phyloP scores from a whole-genome alignment of 2,888 invertebrate genomes.

The Cheilosia impressa region DNA sequence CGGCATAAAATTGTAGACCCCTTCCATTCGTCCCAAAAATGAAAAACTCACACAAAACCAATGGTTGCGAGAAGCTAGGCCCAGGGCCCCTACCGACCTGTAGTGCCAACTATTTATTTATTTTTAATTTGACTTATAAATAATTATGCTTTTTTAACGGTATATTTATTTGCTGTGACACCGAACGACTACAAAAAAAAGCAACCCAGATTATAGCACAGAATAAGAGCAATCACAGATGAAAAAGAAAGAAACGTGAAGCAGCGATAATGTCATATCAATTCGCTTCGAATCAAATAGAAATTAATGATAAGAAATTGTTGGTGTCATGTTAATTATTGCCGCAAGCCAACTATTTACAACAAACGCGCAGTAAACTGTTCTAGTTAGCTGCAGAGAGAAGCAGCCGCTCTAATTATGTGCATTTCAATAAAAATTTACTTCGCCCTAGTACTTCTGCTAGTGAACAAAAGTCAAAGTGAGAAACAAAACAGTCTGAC shows the following conservation, averaged over 20 bases:
- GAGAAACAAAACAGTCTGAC: not conserved
- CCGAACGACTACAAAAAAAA: not conserved
- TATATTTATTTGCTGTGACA: too few relatives aligned
- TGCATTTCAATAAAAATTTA: constrained; percentile 34
- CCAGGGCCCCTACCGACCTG: too few relatives aligned
- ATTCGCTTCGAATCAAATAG: constrained; percentile 53
- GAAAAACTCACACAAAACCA: too few relatives aligned
- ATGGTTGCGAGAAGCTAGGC: too few relatives aligned
- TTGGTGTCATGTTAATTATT: constrained; percentile 2
- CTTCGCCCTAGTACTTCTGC: constrained; percentile 34
- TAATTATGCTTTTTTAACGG: too few relatives aligned
- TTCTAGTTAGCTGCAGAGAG: constrained; percentile 47
- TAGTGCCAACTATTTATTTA: too few relatives aligned
- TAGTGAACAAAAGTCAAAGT: constrained; percentile 2
- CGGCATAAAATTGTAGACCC: too few relatives aligned
- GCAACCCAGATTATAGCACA: constrained; percentile 34
- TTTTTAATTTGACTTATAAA: too few relatives aligned
- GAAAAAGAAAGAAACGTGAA: not conserved
- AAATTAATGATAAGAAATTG: constrained; percentile 52
- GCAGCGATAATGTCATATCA: constrained; percentile 57
- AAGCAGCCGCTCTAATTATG: constrained; percentile 32
- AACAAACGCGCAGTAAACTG: constrained; percentile 55
- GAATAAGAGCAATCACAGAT: constrained; percentile 4
- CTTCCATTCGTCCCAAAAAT: too few relatives aligned
- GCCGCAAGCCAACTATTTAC: constrained; percentile 42